Percentiles rank a stretch among this genome's conserved stretches.
These are phyloP conservation scores for Crepidodera aurea DNA, from an alignment of 2,888 invertebrate species.

Conservation along the genomic window DNA sequence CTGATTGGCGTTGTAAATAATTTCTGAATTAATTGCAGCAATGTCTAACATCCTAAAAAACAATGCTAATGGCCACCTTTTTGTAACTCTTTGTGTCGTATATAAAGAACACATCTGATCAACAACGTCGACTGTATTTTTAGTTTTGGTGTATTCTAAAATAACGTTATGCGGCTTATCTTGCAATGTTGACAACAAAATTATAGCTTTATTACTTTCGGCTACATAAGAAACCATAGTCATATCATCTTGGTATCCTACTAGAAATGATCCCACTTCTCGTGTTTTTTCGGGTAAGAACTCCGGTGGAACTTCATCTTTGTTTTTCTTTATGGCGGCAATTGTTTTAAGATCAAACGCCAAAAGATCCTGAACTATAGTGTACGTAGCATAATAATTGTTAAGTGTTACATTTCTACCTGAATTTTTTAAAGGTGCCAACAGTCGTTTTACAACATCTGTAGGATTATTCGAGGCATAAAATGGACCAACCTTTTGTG, in stretches of 20 bases:
- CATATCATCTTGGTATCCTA: constrained; percentile 7
- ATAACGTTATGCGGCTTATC: constrained; percentile 1
- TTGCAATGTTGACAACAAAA: not conserved
- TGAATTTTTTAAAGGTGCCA: not conserved
- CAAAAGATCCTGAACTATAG: not conserved
- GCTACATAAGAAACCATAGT: not conserved
- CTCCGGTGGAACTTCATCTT: not conserved
- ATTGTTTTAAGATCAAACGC: not conserved
- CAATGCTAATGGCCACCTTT: not conserved
- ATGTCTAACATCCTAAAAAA: constrained; percentile 4
- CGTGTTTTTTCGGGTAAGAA: constrained; percentile 1
- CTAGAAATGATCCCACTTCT: constrained; percentile 2
- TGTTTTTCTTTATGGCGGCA: not conserved
- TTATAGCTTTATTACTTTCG: not conserved
- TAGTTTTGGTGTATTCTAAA: not conserved
- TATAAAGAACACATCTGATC: not conserved
- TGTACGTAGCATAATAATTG: not conserved
- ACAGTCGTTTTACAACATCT: not conserved
- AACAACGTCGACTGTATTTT: not conserved
- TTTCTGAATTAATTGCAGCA: constrained; percentile 5
- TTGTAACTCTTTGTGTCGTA: constrained; percentile 1
- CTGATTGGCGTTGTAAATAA: not conserved
- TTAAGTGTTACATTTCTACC: not conserved
- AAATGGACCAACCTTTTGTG: not conserved
- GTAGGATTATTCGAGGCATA: not conserved